A percentile compares a stretch with the other conserved stretches of the same genome.
These are phyloP conservation scores for Melanotaenia nigrans DNA, from an alignment of 2,797 vertebrate genomes.

Conservation along the genomic window DNA sequence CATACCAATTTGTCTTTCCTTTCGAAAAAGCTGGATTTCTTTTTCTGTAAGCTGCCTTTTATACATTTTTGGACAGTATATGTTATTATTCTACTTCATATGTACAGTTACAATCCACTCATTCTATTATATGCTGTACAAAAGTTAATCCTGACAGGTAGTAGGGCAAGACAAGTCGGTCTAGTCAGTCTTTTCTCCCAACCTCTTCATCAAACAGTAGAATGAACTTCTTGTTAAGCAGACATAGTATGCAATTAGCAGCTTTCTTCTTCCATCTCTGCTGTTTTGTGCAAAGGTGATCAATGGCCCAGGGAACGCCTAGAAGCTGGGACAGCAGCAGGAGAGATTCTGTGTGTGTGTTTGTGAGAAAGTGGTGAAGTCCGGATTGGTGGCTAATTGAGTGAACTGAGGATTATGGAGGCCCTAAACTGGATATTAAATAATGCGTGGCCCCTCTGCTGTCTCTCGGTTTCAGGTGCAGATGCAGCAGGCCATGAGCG, in stretches of 20 bases:
- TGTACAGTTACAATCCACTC: slow-evolving; percentile 13
- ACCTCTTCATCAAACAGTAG: slow-evolving; percentile 63
- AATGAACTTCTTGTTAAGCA: slow-evolving; percentile 72
- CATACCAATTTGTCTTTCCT: slow-evolving; percentile 7
- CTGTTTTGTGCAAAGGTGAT: slow-evolving; percentile 78
- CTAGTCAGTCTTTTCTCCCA: slow-evolving; percentile 32
- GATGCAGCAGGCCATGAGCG: slow-evolving; percentile 90
- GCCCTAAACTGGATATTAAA: slow-evolving; percentile 73
- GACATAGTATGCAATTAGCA: slow-evolving; percentile 78
- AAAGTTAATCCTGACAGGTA: slow-evolving; percentile 17
- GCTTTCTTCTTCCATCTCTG: slow-evolving; percentile 67
- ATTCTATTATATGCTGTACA: neutral
- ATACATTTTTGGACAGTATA: slow-evolving; percentile 33
- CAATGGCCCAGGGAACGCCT: slow-evolving; percentile 68
- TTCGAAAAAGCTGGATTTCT: neutral
- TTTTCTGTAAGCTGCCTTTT: neutral
- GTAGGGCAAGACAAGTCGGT: slow-evolving; percentile 25
- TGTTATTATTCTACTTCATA: slow-evolving; percentile 32
- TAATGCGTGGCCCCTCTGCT: slow-evolving; percentile 67
- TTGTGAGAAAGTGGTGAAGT: slow-evolving; percentile 21
- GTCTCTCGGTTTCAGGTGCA: slow-evolving; percentile 75
- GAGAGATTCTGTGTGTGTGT: slow-evolving; percentile 30
- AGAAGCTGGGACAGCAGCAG: slow-evolving; percentile 48
- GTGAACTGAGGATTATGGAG: slow-evolving; percentile 72
- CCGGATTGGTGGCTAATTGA: slow-evolving; percentile 73